phyloP scores from a whole-genome alignment of 2,113 vertebrate genomes.

The Ceuthmochares aereus region DNA sequence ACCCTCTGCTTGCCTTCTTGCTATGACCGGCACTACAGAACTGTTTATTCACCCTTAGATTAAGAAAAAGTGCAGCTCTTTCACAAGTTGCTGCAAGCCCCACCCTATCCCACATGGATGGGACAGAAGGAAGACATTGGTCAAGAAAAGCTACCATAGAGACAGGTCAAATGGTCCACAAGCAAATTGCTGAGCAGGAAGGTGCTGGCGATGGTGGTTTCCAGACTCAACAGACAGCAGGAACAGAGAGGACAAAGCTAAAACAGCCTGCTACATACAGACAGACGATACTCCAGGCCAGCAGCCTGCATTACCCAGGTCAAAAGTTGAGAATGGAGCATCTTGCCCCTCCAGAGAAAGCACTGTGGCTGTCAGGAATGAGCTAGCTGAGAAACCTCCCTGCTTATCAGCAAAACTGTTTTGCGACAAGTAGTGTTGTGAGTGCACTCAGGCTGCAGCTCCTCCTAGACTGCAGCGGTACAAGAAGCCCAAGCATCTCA shows the following conservation, averaged over 20 bases:
- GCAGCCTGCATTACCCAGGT: neutral
- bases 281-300: neutral
- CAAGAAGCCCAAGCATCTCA: neutral
- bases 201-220: neutral
- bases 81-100: rapidly evolving
- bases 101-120: rapidly evolving
- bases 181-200: neutral
- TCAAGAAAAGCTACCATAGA: neutral
- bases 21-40: neutral
- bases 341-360: neutral
- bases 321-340: neutral
- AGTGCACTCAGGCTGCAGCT: neutral
- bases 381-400: neutral
- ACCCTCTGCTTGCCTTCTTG: neutral
- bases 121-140: neutral
- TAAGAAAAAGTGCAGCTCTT: neutral
- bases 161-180: neutral
- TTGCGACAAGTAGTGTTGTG: neutral
- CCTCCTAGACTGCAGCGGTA: neutral
- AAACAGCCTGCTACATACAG: neutral
- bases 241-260: neutral
- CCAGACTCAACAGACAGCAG: neutral
- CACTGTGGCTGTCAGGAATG: neutral
- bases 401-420: neutral
- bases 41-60: neutral